A percentile compares a stretch with the other conserved stretches of the same genome.
Conservation (phyloP, 2,888 invertebrate species). For the Meandrusa payeni region DNA sequence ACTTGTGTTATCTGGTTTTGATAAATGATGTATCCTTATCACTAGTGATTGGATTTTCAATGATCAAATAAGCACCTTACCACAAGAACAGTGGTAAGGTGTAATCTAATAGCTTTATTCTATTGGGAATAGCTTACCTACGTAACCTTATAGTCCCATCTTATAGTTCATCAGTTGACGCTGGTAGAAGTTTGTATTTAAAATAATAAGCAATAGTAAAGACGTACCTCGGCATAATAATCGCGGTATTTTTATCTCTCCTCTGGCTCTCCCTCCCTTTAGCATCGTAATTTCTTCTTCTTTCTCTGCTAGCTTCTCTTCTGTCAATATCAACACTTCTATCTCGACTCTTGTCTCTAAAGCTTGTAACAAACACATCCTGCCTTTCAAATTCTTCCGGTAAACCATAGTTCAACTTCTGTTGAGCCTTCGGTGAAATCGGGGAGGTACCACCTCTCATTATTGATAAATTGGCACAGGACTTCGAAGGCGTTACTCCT, state of each 20-base stretch:
- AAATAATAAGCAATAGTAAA: too few relatives aligned
- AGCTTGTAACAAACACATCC: slow-evolving; percentile 69
- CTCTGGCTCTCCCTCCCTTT: slow-evolving; percentile 42
- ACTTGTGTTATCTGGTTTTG: too few relatives aligned
- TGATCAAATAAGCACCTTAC: too few relatives aligned
- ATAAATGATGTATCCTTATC: too few relatives aligned
- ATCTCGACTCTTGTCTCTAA: slow-evolving; percentile 60
- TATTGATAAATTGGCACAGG: slow-evolving; percentile 65
- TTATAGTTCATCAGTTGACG: too few relatives aligned
- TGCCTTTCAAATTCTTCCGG: slow-evolving; percentile 53
- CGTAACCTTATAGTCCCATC: too few relatives aligned
- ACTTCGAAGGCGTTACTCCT: slow-evolving; percentile 69
- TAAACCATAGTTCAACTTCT: slow-evolving; percentile 77
- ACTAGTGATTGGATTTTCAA: too few relatives aligned
- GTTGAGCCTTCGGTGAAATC: slow-evolving; percentile 77
- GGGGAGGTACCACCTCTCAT: slow-evolving; percentile 53
- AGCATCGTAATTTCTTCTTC: slow-evolving; percentile 50
- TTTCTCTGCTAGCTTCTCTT: slow-evolving; percentile 57
- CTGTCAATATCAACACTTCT: slow-evolving; percentile 52
- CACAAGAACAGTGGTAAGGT: too few relatives aligned
- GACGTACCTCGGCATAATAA: slow-evolving; percentile 71
- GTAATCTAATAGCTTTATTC: too few relatives aligned
- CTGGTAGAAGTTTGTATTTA: too few relatives aligned
- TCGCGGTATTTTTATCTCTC: slow-evolving; percentile 68
- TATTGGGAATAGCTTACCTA: too few relatives aligned